Evolutionary conservation across 1,140 invertebrate genomes (phyloP), one percentile per base, ranked within the genome.

Genomic region (Drosophila novamexicana): DNA sequence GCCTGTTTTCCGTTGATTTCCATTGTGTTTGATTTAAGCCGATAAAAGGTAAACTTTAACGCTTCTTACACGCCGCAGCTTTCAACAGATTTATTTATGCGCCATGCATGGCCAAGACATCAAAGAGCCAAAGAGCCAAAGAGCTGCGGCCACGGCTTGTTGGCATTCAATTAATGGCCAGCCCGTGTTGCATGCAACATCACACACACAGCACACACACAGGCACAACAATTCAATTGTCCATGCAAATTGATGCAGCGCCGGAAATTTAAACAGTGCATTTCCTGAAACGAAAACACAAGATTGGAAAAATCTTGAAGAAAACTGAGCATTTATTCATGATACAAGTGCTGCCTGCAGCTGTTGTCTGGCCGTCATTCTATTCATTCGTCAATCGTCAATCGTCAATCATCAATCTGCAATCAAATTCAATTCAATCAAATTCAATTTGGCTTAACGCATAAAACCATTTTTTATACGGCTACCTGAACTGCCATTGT

Each of bases 1-100:
- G 84, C 80, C 77, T 89, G 71, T 83, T 79, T 73, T 59, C 68
- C 62, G 40, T 14, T n/a, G 44, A 37, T 75, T 62, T 62, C 67
- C 66, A 77, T 78, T 88, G 59, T 66, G 80, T 88, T 88, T 88
- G 84, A 89, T 83, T 88, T 88, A 89, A 88, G 84, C 84, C 84
- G 84, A 89, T 89, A 89, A 89, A 88, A 80, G 81, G 74, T 77
- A 69, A 75, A 73, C 59, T 84, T 80, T 85, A 78, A 78, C 70
- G 81, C 84, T 77, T 89, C 82, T 84, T 77, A 61, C 73, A 77
- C 73, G 77, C 79, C 84, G 83, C 79, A 80, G 63, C 71, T 77
- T 81, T 77, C 80, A 75, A 70, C 84, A 68, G 84, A 86, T 77
- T 86, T 81, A 84, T 70, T 75, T 75, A 71, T 71, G 53, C 79